Conservation (phyloP, 2,113 vertebrate species). For the human region GRCh38 chr7:96363001-96363500, state of each 20-base stretch:
- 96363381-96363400: too few relatives aligned
- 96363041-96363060: not conserved
- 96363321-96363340: not conserved
- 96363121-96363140: not conserved
- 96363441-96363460: not conserved
- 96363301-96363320: not conserved
- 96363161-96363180: not conserved
- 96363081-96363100: not conserved
- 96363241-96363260: not conserved
- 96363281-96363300: not conserved
- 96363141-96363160: not conserved
- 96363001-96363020: too few relatives aligned
- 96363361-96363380: not conserved
- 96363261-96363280: not conserved
- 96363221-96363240: not conserved
- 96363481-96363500: not conserved
- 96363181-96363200: not conserved
- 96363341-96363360: not conserved
- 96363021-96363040: too few relatives aligned
- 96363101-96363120: not conserved
- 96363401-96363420: not conserved
- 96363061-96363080: not conserved
- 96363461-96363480: not conserved
- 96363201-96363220: not conserved
- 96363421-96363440: not conserved